Evolutionary conservation across 1,140 invertebrate genomes (phyloP).

Genomic region (Aphelenchoides fujianensis): DNA sequence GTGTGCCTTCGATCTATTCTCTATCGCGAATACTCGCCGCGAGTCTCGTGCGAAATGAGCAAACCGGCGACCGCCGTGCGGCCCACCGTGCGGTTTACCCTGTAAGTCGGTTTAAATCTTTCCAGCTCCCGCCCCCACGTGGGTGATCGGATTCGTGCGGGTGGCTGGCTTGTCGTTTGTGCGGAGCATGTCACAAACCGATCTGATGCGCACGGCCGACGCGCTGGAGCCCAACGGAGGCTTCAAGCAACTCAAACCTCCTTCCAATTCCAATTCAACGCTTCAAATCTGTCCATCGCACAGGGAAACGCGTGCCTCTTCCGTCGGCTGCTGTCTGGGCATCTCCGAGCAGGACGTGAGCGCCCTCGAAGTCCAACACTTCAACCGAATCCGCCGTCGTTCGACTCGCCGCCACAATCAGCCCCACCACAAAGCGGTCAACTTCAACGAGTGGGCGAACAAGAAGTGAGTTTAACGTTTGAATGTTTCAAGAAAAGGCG

Average conservation of each 20-base stretch:
- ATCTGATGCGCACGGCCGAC: background rate
- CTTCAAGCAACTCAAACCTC: too few relatives aligned
- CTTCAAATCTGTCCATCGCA: background rate
- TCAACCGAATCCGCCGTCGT: slow-evolving; percentile 26
- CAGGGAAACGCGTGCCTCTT: slow-evolving; percentile 22
- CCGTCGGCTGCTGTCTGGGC: slow-evolving; percentile 21
- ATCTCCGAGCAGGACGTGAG: slow-evolving; percentile 22
- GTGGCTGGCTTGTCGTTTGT: background rate
- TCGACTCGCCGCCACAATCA: slow-evolving; percentile 21
- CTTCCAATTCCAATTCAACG: too few relatives aligned
- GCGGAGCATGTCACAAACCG: background rate
- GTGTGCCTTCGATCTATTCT: background rate
- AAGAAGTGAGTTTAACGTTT: slow-evolving; percentile 28
- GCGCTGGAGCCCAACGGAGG: too few relatives aligned
- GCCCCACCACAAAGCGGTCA: slow-evolving; percentile 34
- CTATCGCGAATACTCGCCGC: background rate
- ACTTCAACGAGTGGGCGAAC: slow-evolving; percentile 38
- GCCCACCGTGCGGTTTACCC: background rate
- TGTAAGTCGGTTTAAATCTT: background rate
- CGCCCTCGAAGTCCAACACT: slow-evolving; percentile 14
- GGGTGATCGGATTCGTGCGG: background rate
- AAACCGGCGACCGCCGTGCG: background rate
- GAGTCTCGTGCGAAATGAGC: background rate
- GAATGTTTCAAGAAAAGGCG: too few relatives aligned
- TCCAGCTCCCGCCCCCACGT: background rate